Evolutionary conservation across 2,888 invertebrate species (phyloP), one percentile per base, ranked within the genome.

Genomic region (Aphidoletes aphidimyza): DNA sequence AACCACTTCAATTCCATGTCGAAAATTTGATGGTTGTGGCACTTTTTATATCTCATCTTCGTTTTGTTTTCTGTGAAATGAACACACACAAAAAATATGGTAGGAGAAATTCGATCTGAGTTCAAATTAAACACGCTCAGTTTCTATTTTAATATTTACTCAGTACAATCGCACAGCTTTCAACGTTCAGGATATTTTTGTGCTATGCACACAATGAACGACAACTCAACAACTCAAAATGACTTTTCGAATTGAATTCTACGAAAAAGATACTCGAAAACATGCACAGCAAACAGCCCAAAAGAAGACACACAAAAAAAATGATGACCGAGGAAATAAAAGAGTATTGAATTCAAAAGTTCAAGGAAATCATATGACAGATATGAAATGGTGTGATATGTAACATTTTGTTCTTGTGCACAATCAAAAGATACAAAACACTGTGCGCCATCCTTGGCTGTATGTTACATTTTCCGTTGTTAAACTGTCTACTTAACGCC

Each of bases 401-500:
- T n/a, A 37, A 81, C 81, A 81, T 81, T 37, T 81, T 81, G 81
- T 81, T 36, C 69, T 30, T 37, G 6, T 14, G 69, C 42, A n/a
- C n/a, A n/a, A n/a, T n/a, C n/a, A 69, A 69, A 81, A 81, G 81
- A 81, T 37, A 81, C 81, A 81, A 30, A 69, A 30, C 30, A n/a
- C n/a, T n/a, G n/a, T 69, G 34, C 30, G 69, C 69, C 69, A 69
- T 69, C 69, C 30, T 69, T 69, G n/a, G n/a, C n/a, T 69, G 26
- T 26, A 1, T 26, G 26, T 0, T 81, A 0, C 2, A 19, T 81
- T 37, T 81, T 81, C 9, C n/a, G n/a, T n/a, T 78, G 78, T 81
- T 81, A 81, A 81, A 81, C 81, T n/a, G 81, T 81, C 81, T 37
- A 81, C 81, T 81, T 81, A 81, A 81, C 36, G 37, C 37, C 37